Evolutionary conservation across 2,113 vertebrate species (phyloP).

Genomic region (Pionites leucogaster): DNA sequence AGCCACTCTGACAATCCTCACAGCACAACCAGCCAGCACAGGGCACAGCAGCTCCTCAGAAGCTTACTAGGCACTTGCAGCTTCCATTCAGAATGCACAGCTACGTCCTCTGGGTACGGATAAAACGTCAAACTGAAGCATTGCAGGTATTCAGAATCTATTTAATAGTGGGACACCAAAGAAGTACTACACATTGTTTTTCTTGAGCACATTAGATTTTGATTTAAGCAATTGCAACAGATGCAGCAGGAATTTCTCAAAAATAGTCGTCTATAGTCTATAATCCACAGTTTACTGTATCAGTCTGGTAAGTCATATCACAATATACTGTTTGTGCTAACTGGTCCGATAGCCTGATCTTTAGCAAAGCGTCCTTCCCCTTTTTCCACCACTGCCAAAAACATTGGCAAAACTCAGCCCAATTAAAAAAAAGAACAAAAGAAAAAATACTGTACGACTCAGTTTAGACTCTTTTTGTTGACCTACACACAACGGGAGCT

Average conservation of each 20-base stretch:
- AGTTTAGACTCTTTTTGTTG: constrained; percentile 43
- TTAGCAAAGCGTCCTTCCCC: constrained; percentile 11
- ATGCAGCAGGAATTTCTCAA: constrained; percentile 45
- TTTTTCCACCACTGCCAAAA: background rate
- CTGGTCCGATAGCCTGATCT: background rate
- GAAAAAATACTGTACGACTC: background rate
- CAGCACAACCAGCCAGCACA: background rate
- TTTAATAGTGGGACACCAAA: constrained; percentile 67
- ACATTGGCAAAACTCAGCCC: constrained; percentile 37
- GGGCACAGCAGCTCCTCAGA: background rate
- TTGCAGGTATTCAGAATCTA: constrained; percentile 53
- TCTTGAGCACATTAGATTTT: constrained; percentile 60
- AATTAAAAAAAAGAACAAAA: background rate
- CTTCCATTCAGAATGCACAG: background rate
- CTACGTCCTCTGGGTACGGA: background rate
- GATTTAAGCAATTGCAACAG: constrained; percentile 48
- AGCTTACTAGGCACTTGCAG: background rate
- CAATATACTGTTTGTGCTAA: constrained; percentile 33
- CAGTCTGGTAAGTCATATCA: constrained; percentile 38
- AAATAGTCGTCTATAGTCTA: constrained; percentile 44
- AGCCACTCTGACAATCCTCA: constrained; percentile 2
- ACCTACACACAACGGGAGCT: constrained; percentile 56
- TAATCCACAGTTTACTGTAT: constrained; percentile 49
- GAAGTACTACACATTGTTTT: constrained; percentile 56
- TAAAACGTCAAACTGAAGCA: constrained; percentile 62